Evolutionary conservation across 2,888 invertebrate species (phyloP).

Genomic region (Byasa hedistus): DNA sequence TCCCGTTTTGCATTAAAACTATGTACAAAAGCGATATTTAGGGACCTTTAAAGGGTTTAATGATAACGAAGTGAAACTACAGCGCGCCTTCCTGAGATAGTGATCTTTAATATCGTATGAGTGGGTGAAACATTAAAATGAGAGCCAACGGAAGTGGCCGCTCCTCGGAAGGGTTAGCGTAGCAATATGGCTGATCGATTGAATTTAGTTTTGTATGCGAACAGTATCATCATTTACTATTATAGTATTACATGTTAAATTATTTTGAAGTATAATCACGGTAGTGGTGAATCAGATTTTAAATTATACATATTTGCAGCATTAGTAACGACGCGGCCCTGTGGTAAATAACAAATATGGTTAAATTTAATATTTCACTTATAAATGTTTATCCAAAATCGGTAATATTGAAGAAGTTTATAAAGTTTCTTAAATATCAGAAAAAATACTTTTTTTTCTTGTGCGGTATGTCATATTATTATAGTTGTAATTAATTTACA

Average conservation of each 20-base stretch:
- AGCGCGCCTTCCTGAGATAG: slow-evolving; percentile 74
- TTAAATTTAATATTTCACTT: no score
- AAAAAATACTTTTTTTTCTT: no score
- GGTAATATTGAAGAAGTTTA: no score
- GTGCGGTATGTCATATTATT: no score
- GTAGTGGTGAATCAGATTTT: not conserved
- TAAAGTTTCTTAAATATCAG: no score
- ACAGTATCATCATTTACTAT: slow-evolving; percentile 15
- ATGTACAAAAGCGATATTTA: slow-evolving; percentile 26
- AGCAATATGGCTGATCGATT: slow-evolving; percentile 36
- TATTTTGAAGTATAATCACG: not conserved
- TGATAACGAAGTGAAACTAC: slow-evolving; percentile 72
- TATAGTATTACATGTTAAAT: not conserved
- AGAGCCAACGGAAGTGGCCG: slow-evolving; percentile 64
- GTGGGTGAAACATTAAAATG: slow-evolving; percentile 70
- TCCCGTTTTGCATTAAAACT: slow-evolving; percentile 28
- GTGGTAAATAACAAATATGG: no score
- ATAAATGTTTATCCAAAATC: no score
- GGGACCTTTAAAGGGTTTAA: slow-evolving; percentile 65
- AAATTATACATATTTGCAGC: no score
- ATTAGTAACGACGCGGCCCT: no score
- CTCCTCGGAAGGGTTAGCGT: slow-evolving; percentile 54
- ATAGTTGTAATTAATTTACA: not conserved
- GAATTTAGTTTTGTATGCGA: slow-evolving; percentile 31
- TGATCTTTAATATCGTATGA: slow-evolving; percentile 76